A percentile compares a stretch with the other conserved stretches of the same genome.
phyloP scores from a whole-genome alignment of 1,140 invertebrate species.

The Formica exsecta region DNA sequence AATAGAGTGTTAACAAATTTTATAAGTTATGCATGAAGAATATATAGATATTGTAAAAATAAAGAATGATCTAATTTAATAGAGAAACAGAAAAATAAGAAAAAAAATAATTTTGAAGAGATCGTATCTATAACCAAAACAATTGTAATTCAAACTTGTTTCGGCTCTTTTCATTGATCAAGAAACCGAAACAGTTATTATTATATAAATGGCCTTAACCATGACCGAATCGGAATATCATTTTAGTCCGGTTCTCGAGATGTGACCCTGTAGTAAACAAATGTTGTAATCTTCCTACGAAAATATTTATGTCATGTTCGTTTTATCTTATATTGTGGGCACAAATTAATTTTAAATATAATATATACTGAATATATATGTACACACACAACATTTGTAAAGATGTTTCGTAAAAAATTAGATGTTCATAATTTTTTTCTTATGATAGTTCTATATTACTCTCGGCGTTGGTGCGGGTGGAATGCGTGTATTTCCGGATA shows the following conservation, averaged over 20 bases:
- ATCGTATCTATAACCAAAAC: too few relatives aligned
- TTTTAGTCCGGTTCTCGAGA: not conserved
- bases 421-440: constrained; percentile 43
- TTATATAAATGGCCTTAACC: too few relatives aligned
- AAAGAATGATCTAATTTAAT: too few relatives aligned
- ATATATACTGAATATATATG: constrained; percentile 4
- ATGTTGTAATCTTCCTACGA: not conserved
- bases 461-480: constrained; percentile 92
- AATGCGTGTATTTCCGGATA: constrained; percentile 90
- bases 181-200: too few relatives aligned
- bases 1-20: too few relatives aligned
- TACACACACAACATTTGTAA: not conserved
- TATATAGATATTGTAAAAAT: too few relatives aligned
- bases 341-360: not conserved
- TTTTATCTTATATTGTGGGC: not conserved
- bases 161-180: too few relatives aligned
- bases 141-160: too few relatives aligned
- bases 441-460: constrained; percentile 90
- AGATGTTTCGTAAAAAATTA: not conserved
- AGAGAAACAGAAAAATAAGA: too few relatives aligned
- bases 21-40: too few relatives aligned
- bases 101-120: too few relatives aligned
- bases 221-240: too few relatives aligned
- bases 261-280: not conserved
- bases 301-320: not conserved